Evolutionary conservation across 2,113 vertebrate genomes (phyloP), one percentile per base, ranked within the genome.

Genomic region (Turnix velox): DNA sequence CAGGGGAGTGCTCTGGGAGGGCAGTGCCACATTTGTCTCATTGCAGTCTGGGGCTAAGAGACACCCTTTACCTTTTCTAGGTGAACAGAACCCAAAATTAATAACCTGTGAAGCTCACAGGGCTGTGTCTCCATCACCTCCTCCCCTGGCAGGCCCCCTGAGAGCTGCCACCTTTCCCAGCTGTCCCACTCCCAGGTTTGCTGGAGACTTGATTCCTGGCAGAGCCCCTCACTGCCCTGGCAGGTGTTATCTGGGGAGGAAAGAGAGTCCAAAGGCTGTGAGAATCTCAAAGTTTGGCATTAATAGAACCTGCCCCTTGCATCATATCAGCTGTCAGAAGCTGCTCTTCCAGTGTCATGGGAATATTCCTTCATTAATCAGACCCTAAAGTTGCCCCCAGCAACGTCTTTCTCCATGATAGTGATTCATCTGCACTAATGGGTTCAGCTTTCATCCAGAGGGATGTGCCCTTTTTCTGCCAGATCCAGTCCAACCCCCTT

Each of bases 241-340:
- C 12, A 37, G 57, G 20, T 4, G 1, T 12, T 30, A 19, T 4
- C 2, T 1, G 12, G 37, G 43, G 37, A 52, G 52, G 14, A 86
- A 27, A 14, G 45, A 10, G 1, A 10, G 9, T 16, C n/a, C 25
- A 28, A 52, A 69, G 65, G 48, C 43, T 42, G 48, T 61, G 61
- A 35, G 30, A 7, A 48, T 35, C 51, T 69, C 81, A 23, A 51
- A 39, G 20, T 4, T 46, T 3, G 1, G 4, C 30, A 12, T 45
- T 3, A 2, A 4, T 4, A 9, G 6, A 37, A 37, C 11, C 69
- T 40, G 43, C 9, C 24, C 42, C 27, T 52, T 28, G 48, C 10
- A 1, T 6, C 18, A 31, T 37, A 35, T 40, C 63, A 24, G 9
- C 31, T 0, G 0, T 2, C 40, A 66, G 42, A 33, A 19, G 30